These are phyloP conservation scores for Thalassarche chlororhynchos DNA, from an alignment of 2,113 vertebrate species.

Conservation along the genomic window DNA sequence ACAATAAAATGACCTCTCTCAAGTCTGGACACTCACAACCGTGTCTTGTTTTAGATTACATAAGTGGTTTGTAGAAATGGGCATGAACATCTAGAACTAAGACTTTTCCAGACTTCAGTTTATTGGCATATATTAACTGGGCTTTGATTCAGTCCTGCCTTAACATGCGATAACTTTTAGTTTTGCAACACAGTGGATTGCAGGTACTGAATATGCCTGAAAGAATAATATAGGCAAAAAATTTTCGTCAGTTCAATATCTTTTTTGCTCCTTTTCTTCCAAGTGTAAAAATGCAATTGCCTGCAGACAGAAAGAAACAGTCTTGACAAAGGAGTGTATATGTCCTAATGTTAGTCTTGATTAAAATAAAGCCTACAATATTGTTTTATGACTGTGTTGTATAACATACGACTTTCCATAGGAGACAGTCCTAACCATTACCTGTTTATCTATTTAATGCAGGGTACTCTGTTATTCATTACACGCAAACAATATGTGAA, in stretches of 20 bases:
- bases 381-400: conserved; percentile 36
- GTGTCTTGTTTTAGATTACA: not conserved
- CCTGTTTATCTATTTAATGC: conserved; percentile 58
- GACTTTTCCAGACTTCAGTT: not conserved
- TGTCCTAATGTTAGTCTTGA: not conserved
- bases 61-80: not conserved
- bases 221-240: not conserved
- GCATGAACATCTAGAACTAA: not conserved
- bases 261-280: not conserved
- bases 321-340: conserved; percentile 14
- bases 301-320: not conserved
- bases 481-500: conserved; percentile 1
- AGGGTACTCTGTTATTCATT: conserved; percentile 50
- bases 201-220: not conserved
- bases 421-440: conserved; percentile 45
- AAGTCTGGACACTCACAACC: not conserved
- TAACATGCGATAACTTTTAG: not conserved
- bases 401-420: conserved; percentile 51
- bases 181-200: not conserved
- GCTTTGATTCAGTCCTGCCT: not conserved
- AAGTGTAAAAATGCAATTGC: not conserved
- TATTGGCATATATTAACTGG: not conserved
- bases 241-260: not conserved
- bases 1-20: not conserved
- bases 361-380: conserved; percentile 48